A percentile compares a stretch with the other conserved stretches of the same genome.
phyloP scores from a whole-genome alignment of 2,797 vertebrate species.

The Gymnopithys bicolor region DNA sequence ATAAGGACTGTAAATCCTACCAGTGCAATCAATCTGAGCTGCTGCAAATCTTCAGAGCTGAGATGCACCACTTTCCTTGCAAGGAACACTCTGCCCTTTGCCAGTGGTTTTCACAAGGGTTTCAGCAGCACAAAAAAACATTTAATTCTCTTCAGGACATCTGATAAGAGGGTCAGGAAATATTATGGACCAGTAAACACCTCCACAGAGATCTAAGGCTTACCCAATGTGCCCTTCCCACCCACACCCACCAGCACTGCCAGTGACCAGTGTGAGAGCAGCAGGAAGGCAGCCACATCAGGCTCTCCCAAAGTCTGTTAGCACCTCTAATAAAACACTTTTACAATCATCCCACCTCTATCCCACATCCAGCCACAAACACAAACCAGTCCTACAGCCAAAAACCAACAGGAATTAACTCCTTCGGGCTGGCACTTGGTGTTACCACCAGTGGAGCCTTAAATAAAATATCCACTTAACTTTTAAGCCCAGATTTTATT shows the following conservation, averaged over 20 bases:
- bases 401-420: background rate
- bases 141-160: background rate
- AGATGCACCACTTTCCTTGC: background rate
- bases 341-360: background rate
- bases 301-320: background rate
- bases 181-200: background rate
- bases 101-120: background rate
- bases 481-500: background rate
- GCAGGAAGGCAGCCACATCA: background rate
- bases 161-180: background rate
- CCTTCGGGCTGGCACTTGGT: background rate
- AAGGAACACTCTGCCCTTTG: background rate
- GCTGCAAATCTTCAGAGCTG: background rate
- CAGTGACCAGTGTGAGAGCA: fast-evolving
- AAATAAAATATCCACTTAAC: background rate
- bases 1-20: constrained; percentile 9
- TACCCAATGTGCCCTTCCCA: background rate
- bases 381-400: background rate
- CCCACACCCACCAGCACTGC: fast-evolving
- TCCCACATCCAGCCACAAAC: background rate
- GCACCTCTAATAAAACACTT: background rate
- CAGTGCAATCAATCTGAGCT: background rate
- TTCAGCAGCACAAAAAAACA: background rate
- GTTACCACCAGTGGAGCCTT: background rate
- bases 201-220: background rate